phyloP scores from a whole-genome alignment of 37 sponge, comb jelly and placozoan genomes.

The Petrosia ficiformis region DNA sequence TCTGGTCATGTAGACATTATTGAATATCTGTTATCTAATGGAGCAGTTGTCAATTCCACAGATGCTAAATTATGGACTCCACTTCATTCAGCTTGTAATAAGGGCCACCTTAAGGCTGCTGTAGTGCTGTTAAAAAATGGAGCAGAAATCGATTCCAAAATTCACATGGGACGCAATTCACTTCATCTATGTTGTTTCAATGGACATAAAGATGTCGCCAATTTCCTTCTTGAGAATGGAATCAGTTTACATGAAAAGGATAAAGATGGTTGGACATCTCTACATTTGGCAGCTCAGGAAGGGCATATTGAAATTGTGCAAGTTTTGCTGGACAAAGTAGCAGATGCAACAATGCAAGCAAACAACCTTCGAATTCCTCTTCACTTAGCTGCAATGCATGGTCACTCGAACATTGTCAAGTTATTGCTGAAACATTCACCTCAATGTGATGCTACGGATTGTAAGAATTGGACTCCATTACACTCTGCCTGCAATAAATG shows the following conservation, averaged over 20 bases:
- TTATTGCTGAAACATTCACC: slow-evolving; percentile 33
- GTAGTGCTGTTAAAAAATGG: slow-evolving; percentile 36
- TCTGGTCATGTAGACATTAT: slow-evolving; percentile 44
- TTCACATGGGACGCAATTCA: slow-evolving; percentile 80
- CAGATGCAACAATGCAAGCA: slow-evolving; percentile 52
- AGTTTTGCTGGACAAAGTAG: slow-evolving; percentile 22
- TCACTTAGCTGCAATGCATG: slow-evolving; percentile 72
- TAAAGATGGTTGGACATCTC: slow-evolving; percentile 62
- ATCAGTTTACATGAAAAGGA: slow-evolving; percentile 41
- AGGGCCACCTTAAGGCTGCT: slow-evolving; percentile 61
- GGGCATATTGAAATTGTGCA: slow-evolving; percentile 48
- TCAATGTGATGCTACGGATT: slow-evolving; percentile 57
- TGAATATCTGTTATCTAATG: slow-evolving; percentile 38
- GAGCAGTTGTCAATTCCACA: slow-evolving; percentile 47
- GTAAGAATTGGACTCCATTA: slow-evolving; percentile 59
- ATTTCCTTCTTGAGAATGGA: slow-evolving; percentile 41
- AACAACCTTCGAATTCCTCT: slow-evolving; percentile 64
- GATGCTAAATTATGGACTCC: slow-evolving; percentile 63
- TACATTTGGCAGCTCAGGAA: slow-evolving; percentile 60
- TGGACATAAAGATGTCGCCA: slow-evolving; percentile 51
- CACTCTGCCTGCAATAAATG: slow-evolving; percentile 65
- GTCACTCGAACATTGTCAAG: slow-evolving; percentile 51
- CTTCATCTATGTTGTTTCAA: slow-evolving; percentile 72
- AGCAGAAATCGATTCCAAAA: slow-evolving; percentile 62
- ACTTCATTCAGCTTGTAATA: slow-evolving; percentile 68